Percentiles rank a stretch among this genome's conserved stretches.
Conservation (phyloP, 2,888 invertebrate genomes). For the Nemurella pictetii region DNA sequence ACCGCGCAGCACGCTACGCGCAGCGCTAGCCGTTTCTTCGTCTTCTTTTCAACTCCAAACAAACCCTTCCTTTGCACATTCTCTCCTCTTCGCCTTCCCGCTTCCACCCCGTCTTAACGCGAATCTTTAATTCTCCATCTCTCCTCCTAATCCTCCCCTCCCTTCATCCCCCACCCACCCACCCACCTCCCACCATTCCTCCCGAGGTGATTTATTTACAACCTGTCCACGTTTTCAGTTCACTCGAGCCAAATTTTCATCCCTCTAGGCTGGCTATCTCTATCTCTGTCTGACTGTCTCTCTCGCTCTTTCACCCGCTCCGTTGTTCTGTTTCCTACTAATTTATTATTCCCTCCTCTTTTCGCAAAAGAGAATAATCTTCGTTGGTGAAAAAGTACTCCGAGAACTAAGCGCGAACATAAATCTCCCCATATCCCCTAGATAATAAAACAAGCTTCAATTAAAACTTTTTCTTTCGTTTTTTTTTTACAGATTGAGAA, state of each 20-base stretch:
- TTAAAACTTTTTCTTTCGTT: neutral
- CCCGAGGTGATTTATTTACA: neutral
- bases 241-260: neutral
- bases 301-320: neutral
- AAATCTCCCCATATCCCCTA: neutral
- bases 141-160: neutral
- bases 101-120: constrained; percentile 30
- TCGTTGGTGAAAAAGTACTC: neutral
- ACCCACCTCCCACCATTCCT: neutral
- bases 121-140: constrained; percentile 29
- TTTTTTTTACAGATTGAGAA: neutral
- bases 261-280: neutral
- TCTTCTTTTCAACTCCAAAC: constrained; percentile 23
- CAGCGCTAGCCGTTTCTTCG: constrained; percentile 21
- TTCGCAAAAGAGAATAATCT: constrained; percentile 1
- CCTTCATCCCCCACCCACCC: neutral
- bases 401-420: neutral
- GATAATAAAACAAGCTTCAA: neutral
- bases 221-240: neutral
- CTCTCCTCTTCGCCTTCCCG: constrained; percentile 10
- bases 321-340: neutral
- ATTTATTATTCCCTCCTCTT: neutral
- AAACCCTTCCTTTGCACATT: neutral
- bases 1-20: neutral
- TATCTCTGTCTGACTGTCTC: neutral